These are phyloP conservation scores for Callopanchax toddi DNA, from an alignment of 2,113 vertebrate genomes.

Conservation along the genomic window DNA sequence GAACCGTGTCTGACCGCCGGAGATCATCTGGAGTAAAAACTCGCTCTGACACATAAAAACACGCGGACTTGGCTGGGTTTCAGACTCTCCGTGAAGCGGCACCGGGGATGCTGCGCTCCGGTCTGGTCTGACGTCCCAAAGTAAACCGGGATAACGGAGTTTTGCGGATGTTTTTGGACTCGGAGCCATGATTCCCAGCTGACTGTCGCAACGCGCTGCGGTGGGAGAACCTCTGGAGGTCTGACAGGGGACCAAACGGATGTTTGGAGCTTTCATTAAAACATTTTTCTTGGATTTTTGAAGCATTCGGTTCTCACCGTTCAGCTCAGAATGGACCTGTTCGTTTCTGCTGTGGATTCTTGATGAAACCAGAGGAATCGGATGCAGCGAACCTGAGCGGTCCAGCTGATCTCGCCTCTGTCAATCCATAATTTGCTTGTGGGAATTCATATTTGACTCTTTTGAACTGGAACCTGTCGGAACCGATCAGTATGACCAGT, in stretches of 20 bases:
- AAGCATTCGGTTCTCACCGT: not conserved
- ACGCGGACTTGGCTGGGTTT: slow-evolving; percentile 49
- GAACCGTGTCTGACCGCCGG: not conserved
- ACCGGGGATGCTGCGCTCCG: slow-evolving; percentile 13
- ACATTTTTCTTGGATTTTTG: no score
- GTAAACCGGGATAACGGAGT: slow-evolving; percentile 15
- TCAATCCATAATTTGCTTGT: slow-evolving; percentile 27
- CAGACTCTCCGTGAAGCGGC: slow-evolving; percentile 27
- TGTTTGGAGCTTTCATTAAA: not conserved
- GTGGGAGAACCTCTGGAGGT: slow-evolving; percentile 34
- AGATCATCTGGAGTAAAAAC: not conserved
- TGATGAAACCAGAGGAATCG: slow-evolving; percentile 15
- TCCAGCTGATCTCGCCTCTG: slow-evolving; percentile 7
- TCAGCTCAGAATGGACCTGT: not conserved
- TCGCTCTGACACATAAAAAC: not conserved
- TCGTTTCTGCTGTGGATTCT: not conserved
- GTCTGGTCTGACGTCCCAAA: slow-evolving; percentile 12
- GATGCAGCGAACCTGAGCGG: slow-evolving; percentile 18
- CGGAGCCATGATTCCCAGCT: not conserved
- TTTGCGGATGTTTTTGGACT: not conserved
- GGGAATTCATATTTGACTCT: slow-evolving; percentile 17
- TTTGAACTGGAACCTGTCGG: not conserved
- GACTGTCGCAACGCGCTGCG: slow-evolving; percentile 45
- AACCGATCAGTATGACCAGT: not conserved
- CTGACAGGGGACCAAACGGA: not conserved